These are phyloP conservation scores for Neolamprologus kungweensis DNA, from an alignment of 2,113 vertebrate genomes.

Conservation along the genomic window DNA sequence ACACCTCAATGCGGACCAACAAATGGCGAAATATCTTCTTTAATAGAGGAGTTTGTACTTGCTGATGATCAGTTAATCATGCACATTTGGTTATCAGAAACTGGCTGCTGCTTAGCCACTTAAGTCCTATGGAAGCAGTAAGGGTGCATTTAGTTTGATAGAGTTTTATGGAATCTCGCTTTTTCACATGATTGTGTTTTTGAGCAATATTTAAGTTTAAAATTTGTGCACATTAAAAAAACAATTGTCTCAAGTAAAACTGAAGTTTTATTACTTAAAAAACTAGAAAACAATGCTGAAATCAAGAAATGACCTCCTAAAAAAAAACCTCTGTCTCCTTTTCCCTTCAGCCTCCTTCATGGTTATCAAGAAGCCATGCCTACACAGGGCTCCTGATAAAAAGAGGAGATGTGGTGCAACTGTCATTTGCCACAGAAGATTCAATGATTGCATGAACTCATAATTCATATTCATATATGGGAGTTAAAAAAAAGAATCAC, in stretches of 20 bases:
- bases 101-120: not conserved
- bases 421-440: not conserved
- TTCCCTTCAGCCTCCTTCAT: not conserved
- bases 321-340: fast-evolving
- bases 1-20: not conserved
- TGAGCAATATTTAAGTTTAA: not conserved
- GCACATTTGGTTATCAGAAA: not conserved
- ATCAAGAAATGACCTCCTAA: too few relatives aligned
- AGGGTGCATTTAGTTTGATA: not conserved
- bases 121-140: fast-evolving
- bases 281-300: not conserved
- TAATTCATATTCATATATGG: not conserved
- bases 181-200: not conserved
- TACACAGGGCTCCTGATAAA: not conserved
- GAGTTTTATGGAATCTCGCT: not conserved
- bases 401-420: not conserved
- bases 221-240: not conserved
- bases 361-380: not conserved
- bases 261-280: not conserved
- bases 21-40: not conserved
- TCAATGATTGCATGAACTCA: not conserved
- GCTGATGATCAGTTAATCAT: not conserved
- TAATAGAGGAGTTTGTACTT: not conserved
- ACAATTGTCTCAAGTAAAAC: not conserved
- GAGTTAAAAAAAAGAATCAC: not conserved